Evolutionary conservation across 1,140 invertebrate species (phyloP).

Genomic region (Batillaria attramentaria): DNA sequence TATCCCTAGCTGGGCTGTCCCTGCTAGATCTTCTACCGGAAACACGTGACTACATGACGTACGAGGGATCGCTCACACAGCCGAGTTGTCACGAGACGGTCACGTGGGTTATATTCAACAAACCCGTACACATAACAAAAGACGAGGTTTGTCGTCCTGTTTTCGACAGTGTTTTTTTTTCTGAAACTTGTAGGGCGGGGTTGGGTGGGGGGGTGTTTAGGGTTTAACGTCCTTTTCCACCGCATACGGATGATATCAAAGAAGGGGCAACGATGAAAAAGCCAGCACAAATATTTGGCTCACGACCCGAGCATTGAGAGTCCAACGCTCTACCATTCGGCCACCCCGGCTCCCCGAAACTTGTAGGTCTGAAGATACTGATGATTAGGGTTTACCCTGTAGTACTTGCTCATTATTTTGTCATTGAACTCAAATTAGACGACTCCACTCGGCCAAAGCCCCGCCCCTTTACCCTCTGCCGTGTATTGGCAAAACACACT

Average conservation of each 20-base stretch:
- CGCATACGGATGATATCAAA: too few relatives aligned
- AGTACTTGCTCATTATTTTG: too few relatives aligned
- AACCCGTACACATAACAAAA: slow-evolving; percentile 38
- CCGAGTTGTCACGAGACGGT: slow-evolving; percentile 71
- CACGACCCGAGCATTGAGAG: background rate
- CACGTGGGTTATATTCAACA: slow-evolving; percentile 70
- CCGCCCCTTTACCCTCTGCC: too few relatives aligned
- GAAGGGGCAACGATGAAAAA: background rate
- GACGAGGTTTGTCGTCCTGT: slow-evolving; percentile 20
- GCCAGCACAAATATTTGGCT: background rate
- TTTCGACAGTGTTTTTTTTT: background rate
- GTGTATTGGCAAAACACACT: too few relatives aligned
- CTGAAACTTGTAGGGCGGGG: background rate
- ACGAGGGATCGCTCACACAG: slow-evolving; percentile 70
- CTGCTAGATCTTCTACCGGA: slow-evolving; percentile 52
- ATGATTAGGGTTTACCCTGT: too few relatives aligned
- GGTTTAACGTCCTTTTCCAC: too few relatives aligned
- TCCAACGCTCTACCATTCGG: background rate
- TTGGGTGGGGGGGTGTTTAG: background rate
- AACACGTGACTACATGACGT: slow-evolving; percentile 68
- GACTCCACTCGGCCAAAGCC: too few relatives aligned
- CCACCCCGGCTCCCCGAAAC: too few relatives aligned
- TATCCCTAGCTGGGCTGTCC: slow-evolving; percentile 31
- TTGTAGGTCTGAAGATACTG: too few relatives aligned
- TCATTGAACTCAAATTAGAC: too few relatives aligned